Base-by-base conservation (phyloP, 2,888 invertebrate genomes). In the Ctena decussata region DNA sequence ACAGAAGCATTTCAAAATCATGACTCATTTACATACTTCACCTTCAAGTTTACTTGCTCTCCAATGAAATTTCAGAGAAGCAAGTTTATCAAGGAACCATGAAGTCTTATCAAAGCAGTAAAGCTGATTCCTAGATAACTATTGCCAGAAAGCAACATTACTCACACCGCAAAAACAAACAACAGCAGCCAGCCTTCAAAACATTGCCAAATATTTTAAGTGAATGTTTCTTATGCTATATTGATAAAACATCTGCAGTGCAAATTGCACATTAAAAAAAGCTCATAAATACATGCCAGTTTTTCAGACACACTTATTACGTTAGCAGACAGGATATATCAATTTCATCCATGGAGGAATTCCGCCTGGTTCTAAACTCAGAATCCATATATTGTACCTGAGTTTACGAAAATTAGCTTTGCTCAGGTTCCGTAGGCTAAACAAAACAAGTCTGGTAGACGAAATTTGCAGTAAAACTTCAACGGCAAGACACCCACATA, bases 51-150 rank as follows among this genome's bases (percentile, higher is more conserved):
- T 21, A 15, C 6, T 15, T 15, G 60, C 18, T 65, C 65, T 65
- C 65, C 65, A 65, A 65, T 65, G 65, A 65, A 65, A 65, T 30
- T 65, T 65, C 65, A 65, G 65, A 65, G 35, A 65, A 65, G 65
- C 15, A 11, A 35, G 30, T 32, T 65, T 65, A 65, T 65, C 65
- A 65, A 65, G 35, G 65, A 65, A 65, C 65, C 65, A 65, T 65
- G 65, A 65, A 65, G 8, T 35, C 65, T 65, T 65, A 65, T 65
- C 65, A 65, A 65, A 35, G 65, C 35, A 18, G 65, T 35, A 65
- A 65, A 21, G 65, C 30, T 11, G 30, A 35, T 65, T n/a, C 21
- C 32, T 18, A 65, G 65, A 65, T 65, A 35, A 35, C 21, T 35
- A 12, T 65, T 65, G 30, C 65, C 35, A 65, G 65, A 35, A 65